Evolutionary conservation across 2,888 invertebrate genomes (phyloP).

Genomic region (Drosophila nigricruria): DNA sequence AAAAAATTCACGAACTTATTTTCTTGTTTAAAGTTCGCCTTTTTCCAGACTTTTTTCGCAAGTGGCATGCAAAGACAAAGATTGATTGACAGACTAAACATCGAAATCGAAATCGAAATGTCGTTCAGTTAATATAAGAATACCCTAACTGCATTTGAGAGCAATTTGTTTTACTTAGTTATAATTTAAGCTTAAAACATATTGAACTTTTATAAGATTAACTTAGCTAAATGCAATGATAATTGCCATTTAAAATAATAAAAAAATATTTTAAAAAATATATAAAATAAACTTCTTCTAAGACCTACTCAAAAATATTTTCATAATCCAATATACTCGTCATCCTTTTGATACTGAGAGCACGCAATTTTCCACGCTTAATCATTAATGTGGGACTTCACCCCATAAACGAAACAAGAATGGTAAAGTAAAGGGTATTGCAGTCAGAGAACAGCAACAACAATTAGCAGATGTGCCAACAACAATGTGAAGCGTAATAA

Average conservation of each 20-base stretch:
- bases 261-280: not conserved
- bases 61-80: constrained; percentile 61
- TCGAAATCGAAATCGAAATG: not conserved
- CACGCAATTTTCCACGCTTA: constrained; percentile 27
- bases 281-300: not conserved
- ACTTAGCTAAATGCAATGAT: not conserved
- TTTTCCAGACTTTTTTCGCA: constrained; percentile 15
- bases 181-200: not conserved
- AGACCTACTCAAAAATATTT: not conserved
- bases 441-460: constrained; percentile 50
- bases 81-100: constrained; percentile 70
- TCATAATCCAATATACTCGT: constrained; percentile 1
- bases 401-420: constrained; percentile 24
- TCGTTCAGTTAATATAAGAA: not conserved
- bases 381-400: constrained; percentile 32
- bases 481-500: constrained; percentile 57
- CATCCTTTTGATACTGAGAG: not conserved
- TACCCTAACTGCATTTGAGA: constrained; percentile 4
- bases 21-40: constrained; percentile 66
- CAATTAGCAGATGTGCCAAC: constrained; percentile 73
- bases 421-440: constrained; percentile 16
- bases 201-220: too few relatives aligned
- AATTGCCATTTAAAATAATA: not conserved
- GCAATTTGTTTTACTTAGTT: not conserved
- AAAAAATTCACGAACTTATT: constrained; percentile 57